Base-by-base conservation (phyloP, 2,888 invertebrate genomes). In the Yponomeuta sedellus region DNA sequence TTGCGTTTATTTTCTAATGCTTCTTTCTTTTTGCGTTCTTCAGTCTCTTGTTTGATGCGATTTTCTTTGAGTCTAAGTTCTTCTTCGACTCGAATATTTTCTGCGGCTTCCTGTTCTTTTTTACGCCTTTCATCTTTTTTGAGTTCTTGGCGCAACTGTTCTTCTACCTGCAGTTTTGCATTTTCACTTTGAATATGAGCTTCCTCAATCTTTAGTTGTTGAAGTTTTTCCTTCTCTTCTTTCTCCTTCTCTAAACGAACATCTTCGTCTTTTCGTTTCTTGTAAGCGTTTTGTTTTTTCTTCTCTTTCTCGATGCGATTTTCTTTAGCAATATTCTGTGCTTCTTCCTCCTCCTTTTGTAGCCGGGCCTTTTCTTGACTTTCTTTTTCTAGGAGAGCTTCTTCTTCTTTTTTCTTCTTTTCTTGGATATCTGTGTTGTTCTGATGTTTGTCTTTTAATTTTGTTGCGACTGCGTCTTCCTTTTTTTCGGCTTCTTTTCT, bases 31-130 rank as follows among this genome's bases (percentile, higher is more conserved):
- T 66, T 70, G 12, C 73, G 69, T 64, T 67, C 2, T 16, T 52
- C 16, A 34, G 71, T 69, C 34, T 71, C 72, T 20, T 72, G 69
- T 62, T 70, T 65, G 11, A 20, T 70, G 67, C 6, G 70, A 66
- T 71, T 68, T 39, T 76, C 71, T 34, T 69, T 67, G 59, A 72
- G 69, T 39, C 73, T 71, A 52, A 70, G 68, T 34, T 71, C 66
- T 66, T 66, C 64, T 59, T 64, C 71, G 39, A 67, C 66, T 63
- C 68, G 68, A 20, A 66, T 65, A 67, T 70, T 69, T 61, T 66
- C 64, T 16, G 62, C 59, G 19, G 67, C 64, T 16, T 67, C 67
- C 63, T 72, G 67, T 62, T 73, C 67, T 66, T 68, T 67, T 72
- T 68, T 57, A 64, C 64, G 5, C 34, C 34, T 58, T 12, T 58